Base-by-base conservation (phyloP, 2,113 vertebrate species). In the Oncorhynchus kisutch region DNA sequence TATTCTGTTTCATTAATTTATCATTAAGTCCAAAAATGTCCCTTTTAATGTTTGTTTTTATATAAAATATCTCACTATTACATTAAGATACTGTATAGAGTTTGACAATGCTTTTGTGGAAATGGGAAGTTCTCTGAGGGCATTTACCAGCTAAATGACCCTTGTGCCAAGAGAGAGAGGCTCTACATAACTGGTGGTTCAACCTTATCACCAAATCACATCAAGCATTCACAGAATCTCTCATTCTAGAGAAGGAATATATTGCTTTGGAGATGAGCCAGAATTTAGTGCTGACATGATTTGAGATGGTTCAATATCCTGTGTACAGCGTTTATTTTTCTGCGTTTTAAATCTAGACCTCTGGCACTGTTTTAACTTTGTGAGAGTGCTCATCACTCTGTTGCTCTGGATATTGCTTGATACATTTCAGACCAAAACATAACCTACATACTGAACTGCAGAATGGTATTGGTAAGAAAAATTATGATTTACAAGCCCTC, bases 291-390 rank as follows among this genome's bases (percentile, higher is more conserved):
- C 87, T 87, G 86, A 90, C 25, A 1, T 83, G 72, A 77, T 81
- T 85, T 79, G 73, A 75, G 77, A 70, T 76, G 73, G 57, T 75
- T 77, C 67, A 82, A 86, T 79, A 79, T 85, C 80, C 84, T 84
- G 80, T 84, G 79, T 86, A 83, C 82, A 66, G 74, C 29, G 51
- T 57, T 72, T 67, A 73, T 81, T 74, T 83, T 51, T 71, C 67
- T 78, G 67, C 39, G 0, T 67, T 78, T 80, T 54, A 29, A 54
- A 54, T 54, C 51, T 5, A 54, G 51, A 16, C 51, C 16, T 54
- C 51, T 11, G 8, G 39, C 27, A 5, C 67, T 34, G 76, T 34
- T 31, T 45, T 57, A 57, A 57, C 54, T 20, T 14, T 20, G 54
- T 57, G 13, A 20, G 13, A 18, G 54, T 57, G 59, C 20, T 62